Conservation (phyloP, 2,888 invertebrate genomes). For the Drosophila subsilvestris region DNA sequence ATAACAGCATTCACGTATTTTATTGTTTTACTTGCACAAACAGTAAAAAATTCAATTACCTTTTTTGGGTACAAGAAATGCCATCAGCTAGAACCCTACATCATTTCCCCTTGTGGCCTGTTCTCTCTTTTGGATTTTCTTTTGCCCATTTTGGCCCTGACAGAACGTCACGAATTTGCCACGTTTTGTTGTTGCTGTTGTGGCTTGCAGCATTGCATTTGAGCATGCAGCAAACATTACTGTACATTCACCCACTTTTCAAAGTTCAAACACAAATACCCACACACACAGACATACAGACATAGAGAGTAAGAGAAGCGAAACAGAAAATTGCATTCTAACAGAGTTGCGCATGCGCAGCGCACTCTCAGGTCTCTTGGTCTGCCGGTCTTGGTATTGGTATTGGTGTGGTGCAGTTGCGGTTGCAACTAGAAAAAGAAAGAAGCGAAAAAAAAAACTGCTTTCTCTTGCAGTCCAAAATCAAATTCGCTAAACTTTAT, state of each 20-base stretch:
- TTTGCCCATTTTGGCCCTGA: constrained; percentile 49
- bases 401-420: constrained; percentile 61
- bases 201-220: constrained; percentile 48
- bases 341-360: constrained; percentile 70
- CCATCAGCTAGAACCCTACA: constrained; percentile 21
- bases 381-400: constrained; percentile 35
- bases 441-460: constrained; percentile 68
- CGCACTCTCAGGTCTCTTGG: constrained; percentile 26
- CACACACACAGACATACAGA: constrained; percentile 34
- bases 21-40: neutral
- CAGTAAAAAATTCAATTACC: constrained; percentile 12
- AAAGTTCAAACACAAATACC: constrained; percentile 73
- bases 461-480: constrained; percentile 76
- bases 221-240: constrained; percentile 82
- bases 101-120: constrained; percentile 48
- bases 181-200: constrained; percentile 48
- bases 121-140: constrained; percentile 31
- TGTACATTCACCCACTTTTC: constrained; percentile 84
- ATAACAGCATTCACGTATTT: neutral
- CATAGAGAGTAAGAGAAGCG: constrained; percentile 57
- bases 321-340: constrained; percentile 75
- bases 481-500: constrained; percentile 65
- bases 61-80: constrained; percentile 19
- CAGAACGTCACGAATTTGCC: constrained; percentile 74
- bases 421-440: constrained; percentile 49